Percentiles rank a stretch among this genome's conserved stretches.
Evolutionary conservation across 23 tunicate genomes (phyloP).

Genomic region (Botrylloides violaceus): DNA sequence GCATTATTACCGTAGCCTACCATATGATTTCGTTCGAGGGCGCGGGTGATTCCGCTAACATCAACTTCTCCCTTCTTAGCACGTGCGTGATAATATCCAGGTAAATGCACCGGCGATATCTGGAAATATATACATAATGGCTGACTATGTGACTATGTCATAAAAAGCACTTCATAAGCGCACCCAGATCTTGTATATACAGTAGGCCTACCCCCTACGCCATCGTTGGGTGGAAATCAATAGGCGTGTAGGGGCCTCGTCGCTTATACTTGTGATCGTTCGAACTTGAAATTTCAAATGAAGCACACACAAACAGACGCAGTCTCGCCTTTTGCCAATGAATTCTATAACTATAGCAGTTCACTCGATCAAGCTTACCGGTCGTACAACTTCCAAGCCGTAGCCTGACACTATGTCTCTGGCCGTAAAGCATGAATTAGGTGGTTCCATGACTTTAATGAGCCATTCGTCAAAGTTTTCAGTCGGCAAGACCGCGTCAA

Average conservation of each 20-base stretch:
- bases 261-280: no score
- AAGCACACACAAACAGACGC: no score
- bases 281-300: no score
- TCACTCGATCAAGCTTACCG: conserved; percentile 25
- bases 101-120: conserved; percentile 12
- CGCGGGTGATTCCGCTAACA: neutral
- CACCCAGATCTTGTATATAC: no score
- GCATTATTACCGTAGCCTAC: neutral
- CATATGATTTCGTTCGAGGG: neutral
- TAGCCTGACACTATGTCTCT: neutral
- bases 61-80: neutral
- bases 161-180: no score
- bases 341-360: no score
- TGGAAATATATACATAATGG: neutral
- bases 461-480: conserved; percentile 21
- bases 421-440: neutral
- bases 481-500: neutral
- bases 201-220: no score
- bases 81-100: conserved; percentile 16
- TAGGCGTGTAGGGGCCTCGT: no score
- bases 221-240: no score
- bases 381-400: conserved; percentile 6
- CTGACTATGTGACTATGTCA: no score
- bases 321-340: no score
- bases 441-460: neutral